phyloP scores from a whole-genome alignment of 2,888 invertebrate species.

The Odontocolon sp. region DNA sequence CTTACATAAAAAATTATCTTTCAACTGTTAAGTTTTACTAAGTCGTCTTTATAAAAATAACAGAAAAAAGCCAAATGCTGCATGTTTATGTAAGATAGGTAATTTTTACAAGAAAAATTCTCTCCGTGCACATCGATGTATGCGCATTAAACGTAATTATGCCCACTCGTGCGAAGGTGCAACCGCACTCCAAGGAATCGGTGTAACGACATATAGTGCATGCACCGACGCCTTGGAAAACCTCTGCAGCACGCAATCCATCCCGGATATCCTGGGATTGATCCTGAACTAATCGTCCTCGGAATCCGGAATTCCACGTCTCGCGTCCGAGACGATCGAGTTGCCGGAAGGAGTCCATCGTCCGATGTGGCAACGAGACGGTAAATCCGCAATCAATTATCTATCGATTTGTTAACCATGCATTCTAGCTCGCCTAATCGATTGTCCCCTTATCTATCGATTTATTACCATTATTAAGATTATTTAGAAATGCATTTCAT shows the following conservation, averaged over 20 bases:
- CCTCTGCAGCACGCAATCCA: slow-evolving; percentile 65
- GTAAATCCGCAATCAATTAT: slow-evolving; percentile 11
- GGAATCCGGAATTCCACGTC: slow-evolving; percentile 61
- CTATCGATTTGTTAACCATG: too few species aligned
- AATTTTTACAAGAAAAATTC: slow-evolving; percentile 45
- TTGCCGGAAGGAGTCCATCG: slow-evolving; percentile 54
- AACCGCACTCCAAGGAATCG: slow-evolving; percentile 35
- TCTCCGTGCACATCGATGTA: not conserved
- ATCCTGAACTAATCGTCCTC: slow-evolving; percentile 71
- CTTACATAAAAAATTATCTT: too few species aligned
- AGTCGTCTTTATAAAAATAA: not conserved
- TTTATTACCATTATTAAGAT: too few species aligned
- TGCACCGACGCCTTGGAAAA: slow-evolving; percentile 46
- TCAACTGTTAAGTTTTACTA: slow-evolving; percentile 14
- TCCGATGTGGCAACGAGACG: slow-evolving; percentile 9
- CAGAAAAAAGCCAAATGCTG: not conserved
- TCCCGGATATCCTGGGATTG: slow-evolving; percentile 74
- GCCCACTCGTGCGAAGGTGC: slow-evolving; percentile 50
- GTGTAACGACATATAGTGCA: slow-evolving; percentile 42
- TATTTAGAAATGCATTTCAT: too few species aligned
- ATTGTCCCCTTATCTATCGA: too few species aligned
- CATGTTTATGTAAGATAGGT: not conserved
- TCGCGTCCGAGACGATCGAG: slow-evolving; percentile 43
- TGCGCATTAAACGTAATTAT: slow-evolving; percentile 25
- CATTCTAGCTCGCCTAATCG: too few species aligned